These are phyloP conservation scores for Oenanthe oenanthe DNA, from an alignment of 2,113 vertebrate genomes.

Conservation along the genomic window DNA sequence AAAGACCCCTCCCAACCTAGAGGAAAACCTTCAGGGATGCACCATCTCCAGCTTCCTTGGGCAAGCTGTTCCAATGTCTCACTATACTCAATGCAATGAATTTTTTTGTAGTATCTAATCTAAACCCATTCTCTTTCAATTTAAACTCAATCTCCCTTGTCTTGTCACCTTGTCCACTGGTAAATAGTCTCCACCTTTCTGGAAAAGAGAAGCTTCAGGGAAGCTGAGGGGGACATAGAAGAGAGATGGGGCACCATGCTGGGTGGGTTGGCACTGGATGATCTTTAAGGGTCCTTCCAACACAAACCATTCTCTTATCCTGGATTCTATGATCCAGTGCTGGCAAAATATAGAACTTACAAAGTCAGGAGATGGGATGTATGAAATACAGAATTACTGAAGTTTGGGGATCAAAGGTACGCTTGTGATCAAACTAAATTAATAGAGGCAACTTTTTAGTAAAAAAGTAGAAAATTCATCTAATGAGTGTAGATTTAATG, in stretches of 20 bases:
- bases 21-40: neutral
- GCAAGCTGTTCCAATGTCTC: neutral
- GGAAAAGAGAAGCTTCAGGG: neutral
- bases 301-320: neutral
- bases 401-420: neutral
- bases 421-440: neutral
- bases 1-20: neutral
- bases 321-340: neutral
- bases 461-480: neutral
- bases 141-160: neutral
- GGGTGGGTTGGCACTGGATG: accelerated
- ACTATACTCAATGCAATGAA: neutral
- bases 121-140: neutral
- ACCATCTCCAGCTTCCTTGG: neutral
- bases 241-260: neutral
- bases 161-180: too few species aligned
- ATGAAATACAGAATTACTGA: neutral
- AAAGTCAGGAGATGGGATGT: neutral
- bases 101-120: neutral
- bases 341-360: neutral
- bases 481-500: neutral
- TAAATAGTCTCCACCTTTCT: neutral
- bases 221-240: neutral
- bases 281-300: neutral
- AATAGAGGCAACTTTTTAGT: neutral